These are phyloP conservation scores for Phrynosoma blainvillii DNA, from an alignment of 2,113 vertebrate species.

Conservation along the genomic window DNA sequence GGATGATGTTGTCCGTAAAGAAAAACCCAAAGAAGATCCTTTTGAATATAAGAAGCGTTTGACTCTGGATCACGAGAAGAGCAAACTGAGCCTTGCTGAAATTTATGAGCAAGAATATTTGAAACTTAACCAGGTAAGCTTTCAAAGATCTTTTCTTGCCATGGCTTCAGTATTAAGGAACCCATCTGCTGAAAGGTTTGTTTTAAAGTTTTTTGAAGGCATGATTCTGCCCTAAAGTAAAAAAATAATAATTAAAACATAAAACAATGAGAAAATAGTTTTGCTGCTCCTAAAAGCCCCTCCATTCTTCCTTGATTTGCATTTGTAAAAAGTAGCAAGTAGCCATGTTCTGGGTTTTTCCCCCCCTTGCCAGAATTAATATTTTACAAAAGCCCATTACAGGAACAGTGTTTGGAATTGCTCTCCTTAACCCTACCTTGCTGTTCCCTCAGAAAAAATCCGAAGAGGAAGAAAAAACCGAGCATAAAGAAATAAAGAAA, in stretches of 20 bases:
- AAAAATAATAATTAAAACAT: too few relatives aligned
- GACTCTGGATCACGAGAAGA: conserved; percentile 95
- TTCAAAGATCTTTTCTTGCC: too few relatives aligned
- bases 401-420: background rate
- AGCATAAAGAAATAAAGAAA: conserved; percentile 92
- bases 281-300: too few relatives aligned
- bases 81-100: conserved; percentile 94
- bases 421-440: conserved; percentile 2
- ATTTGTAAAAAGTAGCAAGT: too few relatives aligned
- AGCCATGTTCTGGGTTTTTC: too few relatives aligned
- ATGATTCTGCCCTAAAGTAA: too few relatives aligned
- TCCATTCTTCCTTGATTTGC: too few relatives aligned
- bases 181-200: background rate
- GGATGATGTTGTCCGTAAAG: conserved; percentile 95
- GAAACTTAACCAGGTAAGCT: conserved; percentile 88
- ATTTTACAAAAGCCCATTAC: background rate
- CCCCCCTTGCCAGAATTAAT: too few relatives aligned
- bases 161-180: background rate
- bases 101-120: conserved; percentile 96
- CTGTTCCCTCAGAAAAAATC: conserved; percentile 81
- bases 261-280: too few relatives aligned
- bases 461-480: conserved; percentile 89
- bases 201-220: background rate
- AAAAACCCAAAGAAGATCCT: conserved; percentile 92
- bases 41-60: conserved; percentile 95